Base-by-base conservation (phyloP, 2,113 vertebrate species). In the Hyaena hyaena region DNA sequence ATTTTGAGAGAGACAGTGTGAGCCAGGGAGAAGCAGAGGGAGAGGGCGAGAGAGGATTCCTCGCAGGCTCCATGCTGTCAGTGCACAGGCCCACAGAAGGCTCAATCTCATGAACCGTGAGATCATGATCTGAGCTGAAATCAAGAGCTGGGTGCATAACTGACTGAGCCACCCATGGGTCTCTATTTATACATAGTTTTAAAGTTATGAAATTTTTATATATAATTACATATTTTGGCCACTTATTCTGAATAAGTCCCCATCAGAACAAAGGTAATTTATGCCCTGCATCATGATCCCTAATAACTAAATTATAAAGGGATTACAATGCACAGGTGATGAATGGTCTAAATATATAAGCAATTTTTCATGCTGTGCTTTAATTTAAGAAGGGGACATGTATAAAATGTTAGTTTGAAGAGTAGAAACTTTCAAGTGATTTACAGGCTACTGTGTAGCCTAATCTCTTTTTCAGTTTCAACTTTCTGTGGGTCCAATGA, bases 391-490 rank as follows among this genome's bases (percentile, higher is more conserved):
- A 53, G 90, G n/a, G 23, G 16, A 90, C 88, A 93, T 83, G 45
- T 87, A 80, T 55, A 77, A 92, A 96, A 92, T 86, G 31, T 90
- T 95, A 74, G 10, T 86, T 74, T 79, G 28, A 94, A 2, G 2
- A 93, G 6, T 88, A 79, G 28, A 96, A 97, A 82, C 15, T 93
- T 96, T 92, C 28, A 81, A 61, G 81, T 95, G 31, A 96, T 74
- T 90, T 92, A 89, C 19, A 89, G 4, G 97, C 73, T 84, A 71
- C 24, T 69, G 0, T 80, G 26, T 81, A 83, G 21, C 15, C 35
- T 93, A 85, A 74, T 86, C 5, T 53, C 35, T 50, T 97, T 91
- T 96, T 93, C 33, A 79, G 48, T 96, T 89, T 94, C 31, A 88
- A 58, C 71, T 76, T 95, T 82, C 16, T 81, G 0, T 94, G 48